phyloP scores from a whole-genome alignment of 2,113 vertebrate genomes.

The Ammospiza caudacuta region DNA sequence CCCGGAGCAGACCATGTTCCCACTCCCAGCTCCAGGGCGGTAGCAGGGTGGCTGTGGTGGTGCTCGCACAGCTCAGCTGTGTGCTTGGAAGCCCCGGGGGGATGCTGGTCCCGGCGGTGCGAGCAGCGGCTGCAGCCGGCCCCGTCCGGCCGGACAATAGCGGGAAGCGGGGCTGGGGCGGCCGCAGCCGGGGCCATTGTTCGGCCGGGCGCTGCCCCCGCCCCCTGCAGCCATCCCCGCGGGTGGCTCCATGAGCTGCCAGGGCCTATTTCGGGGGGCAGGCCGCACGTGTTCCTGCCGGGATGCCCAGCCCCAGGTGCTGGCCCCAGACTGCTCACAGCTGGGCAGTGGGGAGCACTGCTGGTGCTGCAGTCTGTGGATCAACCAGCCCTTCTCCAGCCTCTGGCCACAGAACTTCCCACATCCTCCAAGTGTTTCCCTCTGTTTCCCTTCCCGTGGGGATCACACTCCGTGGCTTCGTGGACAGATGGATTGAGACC shows the following conservation, averaged over 20 bases:
- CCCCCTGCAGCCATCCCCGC: neutral
- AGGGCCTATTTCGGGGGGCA: neutral
- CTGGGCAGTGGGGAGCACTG: fast-evolving
- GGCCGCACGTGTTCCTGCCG: neutral
- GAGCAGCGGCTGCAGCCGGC: neutral
- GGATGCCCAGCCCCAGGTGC: neutral
- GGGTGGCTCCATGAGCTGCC: neutral
- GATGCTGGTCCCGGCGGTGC: fast-evolving
- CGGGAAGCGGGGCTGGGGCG: slow-evolving; percentile 56
- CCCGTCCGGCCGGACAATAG: slow-evolving; percentile 63
- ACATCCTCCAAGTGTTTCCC: neutral
- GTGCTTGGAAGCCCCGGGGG: fast-evolving
- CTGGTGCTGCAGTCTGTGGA: neutral
- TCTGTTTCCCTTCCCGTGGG: neutral
- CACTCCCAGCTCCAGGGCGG: fast-evolving
- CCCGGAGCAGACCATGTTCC: neutral
- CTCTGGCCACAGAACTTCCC: neutral
- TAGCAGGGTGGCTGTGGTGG: neutral
- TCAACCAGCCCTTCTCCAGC: neutral
- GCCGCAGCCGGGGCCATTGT: slow-evolving; percentile 39
- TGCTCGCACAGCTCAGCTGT: neutral
- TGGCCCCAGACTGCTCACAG: neutral
- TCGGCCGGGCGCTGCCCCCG: neutral
- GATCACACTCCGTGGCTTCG: neutral
- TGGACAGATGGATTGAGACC: neutral